Evolutionary conservation across 2,888 invertebrate genomes (phyloP).

Genomic region (Latrodectus elegans): DNA sequence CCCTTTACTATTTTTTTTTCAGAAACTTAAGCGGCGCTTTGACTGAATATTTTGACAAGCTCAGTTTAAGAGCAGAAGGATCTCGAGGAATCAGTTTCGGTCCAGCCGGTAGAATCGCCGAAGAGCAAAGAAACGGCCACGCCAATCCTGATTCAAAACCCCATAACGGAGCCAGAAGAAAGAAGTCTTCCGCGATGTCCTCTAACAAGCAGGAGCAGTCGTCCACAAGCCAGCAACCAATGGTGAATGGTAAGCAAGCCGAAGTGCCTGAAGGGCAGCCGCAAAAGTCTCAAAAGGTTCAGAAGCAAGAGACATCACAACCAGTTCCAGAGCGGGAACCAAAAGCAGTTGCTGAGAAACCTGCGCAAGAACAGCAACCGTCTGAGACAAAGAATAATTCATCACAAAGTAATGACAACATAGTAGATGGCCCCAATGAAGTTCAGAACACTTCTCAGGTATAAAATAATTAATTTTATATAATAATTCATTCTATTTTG

Average conservation of each 20-base stretch:
- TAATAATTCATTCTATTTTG: too few relatives aligned
- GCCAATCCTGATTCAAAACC: conserved; percentile 8
- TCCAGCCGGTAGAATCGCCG: conserved; percentile 32
- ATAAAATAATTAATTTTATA: neutral
- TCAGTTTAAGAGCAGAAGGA: conserved; percentile 70
- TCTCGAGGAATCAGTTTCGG: conserved; percentile 71
- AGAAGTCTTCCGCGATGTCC: conserved; percentile 36
- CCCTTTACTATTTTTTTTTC: neutral
- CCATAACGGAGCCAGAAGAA: conserved; percentile 41
- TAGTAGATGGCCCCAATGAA: neutral
- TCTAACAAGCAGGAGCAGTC: neutral
- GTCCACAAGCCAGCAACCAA: neutral
- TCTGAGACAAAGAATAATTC: too few relatives aligned
- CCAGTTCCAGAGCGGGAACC: neutral
- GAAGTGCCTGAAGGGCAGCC: neutral
- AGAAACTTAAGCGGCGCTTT: conserved; percentile 55
- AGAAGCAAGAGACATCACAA: neutral
- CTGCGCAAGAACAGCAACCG: neutral
- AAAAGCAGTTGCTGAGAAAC: neutral
- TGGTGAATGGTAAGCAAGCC: neutral
- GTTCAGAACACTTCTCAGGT: neutral
- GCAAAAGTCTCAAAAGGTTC: neutral
- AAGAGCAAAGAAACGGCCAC: conserved; percentile 61
- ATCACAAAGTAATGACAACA: neutral
- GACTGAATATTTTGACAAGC: conserved; percentile 62